Conservation (phyloP, 2,113 vertebrate genomes). For the Glareola pratincola region DNA sequence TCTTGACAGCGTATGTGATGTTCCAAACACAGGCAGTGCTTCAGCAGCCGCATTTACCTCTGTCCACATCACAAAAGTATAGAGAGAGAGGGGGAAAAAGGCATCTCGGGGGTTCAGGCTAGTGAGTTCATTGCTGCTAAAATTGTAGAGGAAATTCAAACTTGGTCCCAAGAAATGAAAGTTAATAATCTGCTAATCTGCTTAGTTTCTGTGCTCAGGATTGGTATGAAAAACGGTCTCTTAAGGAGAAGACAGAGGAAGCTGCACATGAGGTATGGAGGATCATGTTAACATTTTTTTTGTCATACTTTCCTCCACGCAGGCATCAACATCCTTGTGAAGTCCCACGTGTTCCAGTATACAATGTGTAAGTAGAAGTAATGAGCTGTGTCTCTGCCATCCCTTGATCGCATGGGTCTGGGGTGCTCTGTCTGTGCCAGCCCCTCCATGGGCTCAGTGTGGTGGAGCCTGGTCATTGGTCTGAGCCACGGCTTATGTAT, state of each 20-base stretch:
- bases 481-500: rapidly evolving
- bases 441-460: rapidly evolving
- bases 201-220: not conserved
- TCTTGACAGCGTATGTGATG: not conserved
- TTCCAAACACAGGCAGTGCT: not conserved
- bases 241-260: not conserved
- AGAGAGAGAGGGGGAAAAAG: not conserved
- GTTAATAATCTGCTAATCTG: not conserved
- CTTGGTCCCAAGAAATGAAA: not conserved
- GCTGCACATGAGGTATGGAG: not conserved
- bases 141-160: not conserved
- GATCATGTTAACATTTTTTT: not conserved
- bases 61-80: not conserved
- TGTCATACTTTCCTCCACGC: not conserved
- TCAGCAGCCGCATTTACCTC: not conserved
- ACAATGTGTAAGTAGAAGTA: constrained; percentile 89
- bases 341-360: constrained; percentile 92
- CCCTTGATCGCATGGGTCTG: rapidly evolving
- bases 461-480: not conserved
- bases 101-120: not conserved
- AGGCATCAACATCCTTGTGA: constrained; percentile 96
- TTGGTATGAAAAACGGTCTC: not conserved
- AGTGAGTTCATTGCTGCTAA: not conserved
- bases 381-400: not conserved
- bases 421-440: not conserved